Percentiles rank a stretch among this genome's conserved stretches.
phyloP scores from a whole-genome alignment of 2,797 vertebrate genomes.

The Rallus crepitans region DNA sequence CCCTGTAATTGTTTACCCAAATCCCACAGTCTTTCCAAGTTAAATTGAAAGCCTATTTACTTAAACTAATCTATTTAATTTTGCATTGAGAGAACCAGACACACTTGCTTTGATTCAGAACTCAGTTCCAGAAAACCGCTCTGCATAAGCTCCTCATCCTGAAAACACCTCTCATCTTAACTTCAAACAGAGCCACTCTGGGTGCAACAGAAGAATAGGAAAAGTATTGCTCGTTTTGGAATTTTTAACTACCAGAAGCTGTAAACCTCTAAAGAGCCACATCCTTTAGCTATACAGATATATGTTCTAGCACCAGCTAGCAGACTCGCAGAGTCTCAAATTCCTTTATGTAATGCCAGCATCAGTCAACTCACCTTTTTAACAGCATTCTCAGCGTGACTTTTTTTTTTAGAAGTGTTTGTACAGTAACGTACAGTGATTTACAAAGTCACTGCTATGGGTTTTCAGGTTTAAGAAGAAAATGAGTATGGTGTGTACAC shows the following conservation, averaged over 20 bases:
- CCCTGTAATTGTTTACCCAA: background rate
- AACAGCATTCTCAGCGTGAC: background rate
- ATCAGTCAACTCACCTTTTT: background rate
- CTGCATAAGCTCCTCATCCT: background rate
- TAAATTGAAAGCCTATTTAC: background rate
- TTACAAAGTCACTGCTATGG: background rate
- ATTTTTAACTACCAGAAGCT: background rate
- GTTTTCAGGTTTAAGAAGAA: background rate
- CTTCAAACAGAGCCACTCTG: background rate
- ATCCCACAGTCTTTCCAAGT: background rate
- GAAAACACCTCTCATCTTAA: background rate
- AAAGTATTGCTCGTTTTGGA: background rate
- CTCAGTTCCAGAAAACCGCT: background rate
- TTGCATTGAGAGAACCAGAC: background rate
- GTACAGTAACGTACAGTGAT: background rate
- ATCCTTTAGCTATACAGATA: background rate
- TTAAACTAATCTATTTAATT: slow-evolving; percentile 23
- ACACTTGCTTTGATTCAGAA: background rate
- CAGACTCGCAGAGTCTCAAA: background rate
- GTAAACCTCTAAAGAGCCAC: background rate
- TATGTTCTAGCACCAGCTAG: background rate
- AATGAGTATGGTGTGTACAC: accelerated
- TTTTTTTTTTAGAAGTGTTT: background rate
- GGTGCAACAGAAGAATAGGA: background rate
- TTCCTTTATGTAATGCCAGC: background rate